These are phyloP conservation scores for Drosophila sp. DNA, from an alignment of 1,140 invertebrate species.

Conservation along the genomic window DNA sequence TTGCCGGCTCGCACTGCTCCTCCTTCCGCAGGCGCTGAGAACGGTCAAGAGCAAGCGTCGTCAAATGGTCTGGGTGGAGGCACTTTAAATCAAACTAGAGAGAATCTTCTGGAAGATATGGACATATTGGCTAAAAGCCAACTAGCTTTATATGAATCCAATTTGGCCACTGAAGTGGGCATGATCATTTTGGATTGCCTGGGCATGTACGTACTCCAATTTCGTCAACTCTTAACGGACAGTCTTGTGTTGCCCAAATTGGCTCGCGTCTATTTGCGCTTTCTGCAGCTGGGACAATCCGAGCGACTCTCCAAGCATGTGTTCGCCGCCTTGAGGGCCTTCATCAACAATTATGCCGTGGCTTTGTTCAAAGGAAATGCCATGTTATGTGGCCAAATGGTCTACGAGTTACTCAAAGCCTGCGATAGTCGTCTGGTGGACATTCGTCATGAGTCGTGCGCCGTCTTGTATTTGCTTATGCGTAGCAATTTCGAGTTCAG, in stretches of 20 bases:
- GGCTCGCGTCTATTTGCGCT: slow-evolving; percentile 92
- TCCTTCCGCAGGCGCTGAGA: slow-evolving; percentile 41
- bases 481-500: slow-evolving; percentile 96
- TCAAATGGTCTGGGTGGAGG: slow-evolving; percentile 74
- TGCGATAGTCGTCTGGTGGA: slow-evolving; percentile 91
- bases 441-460: slow-evolving; percentile 94
- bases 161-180: slow-evolving; percentile 95
- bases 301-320: slow-evolving; percentile 94
- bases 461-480: slow-evolving; percentile 95
- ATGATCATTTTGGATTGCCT: slow-evolving; percentile 93
- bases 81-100: slow-evolving; percentile 85
- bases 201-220: slow-evolving; percentile 92
- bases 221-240: slow-evolving; percentile 88
- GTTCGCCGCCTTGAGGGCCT: slow-evolving; percentile 94
- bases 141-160: slow-evolving; percentile 89
- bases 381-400: slow-evolving; percentile 91
- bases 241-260: slow-evolving; percentile 91
- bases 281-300: slow-evolving; percentile 94
- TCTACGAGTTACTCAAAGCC: slow-evolving; percentile 91
- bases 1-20: slow-evolving; percentile 54
- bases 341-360: slow-evolving; percentile 94
- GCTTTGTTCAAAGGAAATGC: slow-evolving; percentile 93
- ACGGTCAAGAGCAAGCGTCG: slow-evolving; percentile 88
- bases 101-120: slow-evolving; percentile 84
- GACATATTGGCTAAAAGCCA: slow-evolving; percentile 68